Percentiles rank a stretch among this genome's conserved stretches.
Evolutionary conservation across 2,888 invertebrate genomes (phyloP).

Genomic region (Ormyrus labotus): DNA sequence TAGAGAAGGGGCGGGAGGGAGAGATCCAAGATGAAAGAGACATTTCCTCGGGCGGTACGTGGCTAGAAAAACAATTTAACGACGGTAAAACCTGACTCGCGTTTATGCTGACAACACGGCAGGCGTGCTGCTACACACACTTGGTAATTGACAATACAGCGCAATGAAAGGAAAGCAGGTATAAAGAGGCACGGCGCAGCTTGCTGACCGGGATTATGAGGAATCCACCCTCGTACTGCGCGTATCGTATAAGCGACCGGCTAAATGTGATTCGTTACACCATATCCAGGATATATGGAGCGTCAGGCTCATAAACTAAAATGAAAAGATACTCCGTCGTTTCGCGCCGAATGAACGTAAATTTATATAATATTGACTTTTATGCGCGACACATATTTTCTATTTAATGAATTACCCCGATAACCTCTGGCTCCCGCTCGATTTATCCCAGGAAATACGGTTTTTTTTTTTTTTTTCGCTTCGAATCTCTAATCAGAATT

Average conservation of each 20-base stretch:
- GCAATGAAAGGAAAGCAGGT: conserved; percentile 24
- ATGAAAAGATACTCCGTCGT: not conserved
- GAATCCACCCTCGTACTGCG: no score
- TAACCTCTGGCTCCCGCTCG: no score
- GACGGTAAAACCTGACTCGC: conserved; percentile 45
- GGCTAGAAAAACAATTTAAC: conserved; percentile 57
- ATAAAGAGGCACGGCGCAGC: not conserved
- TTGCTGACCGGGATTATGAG: no score
- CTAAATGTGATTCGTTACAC: conserved; percentile 15
- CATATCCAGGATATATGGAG: not conserved
- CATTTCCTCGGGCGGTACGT: conserved; percentile 51
- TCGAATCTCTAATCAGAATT: no score
- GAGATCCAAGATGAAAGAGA: conserved; percentile 53
- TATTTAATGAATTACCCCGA: no score
- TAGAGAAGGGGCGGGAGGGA: not conserved
- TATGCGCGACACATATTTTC: not conserved
- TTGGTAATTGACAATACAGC: conserved; percentile 41
- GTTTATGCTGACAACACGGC: conserved; percentile 38
- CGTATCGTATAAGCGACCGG: not conserved
- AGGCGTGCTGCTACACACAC: not conserved
- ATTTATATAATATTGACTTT: conserved; percentile 10
- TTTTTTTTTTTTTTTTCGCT: no score
- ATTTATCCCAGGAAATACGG: no score
- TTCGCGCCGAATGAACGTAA: not conserved
- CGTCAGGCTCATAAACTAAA: conserved; percentile 4